Evolutionary conservation across 2,113 vertebrate genomes (phyloP), one percentile per base, ranked within the genome.

Genomic region (Odontesthes bonariensis): DNA sequence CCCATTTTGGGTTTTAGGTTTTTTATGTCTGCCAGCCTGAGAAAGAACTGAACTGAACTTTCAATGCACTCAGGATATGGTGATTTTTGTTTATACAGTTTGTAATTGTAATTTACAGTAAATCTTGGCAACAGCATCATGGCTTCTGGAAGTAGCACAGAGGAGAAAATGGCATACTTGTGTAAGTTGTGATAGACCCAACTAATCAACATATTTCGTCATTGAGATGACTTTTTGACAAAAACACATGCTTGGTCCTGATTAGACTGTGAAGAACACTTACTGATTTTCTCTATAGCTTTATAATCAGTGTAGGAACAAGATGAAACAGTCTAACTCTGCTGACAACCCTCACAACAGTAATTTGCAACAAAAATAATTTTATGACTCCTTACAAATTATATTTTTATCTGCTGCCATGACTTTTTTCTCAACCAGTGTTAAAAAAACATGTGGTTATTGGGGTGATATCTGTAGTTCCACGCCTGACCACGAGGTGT

Each of bases 211-310:
- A 69, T 61, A 72, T 74, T 82, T 79, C 49, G 74, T n/a, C 58
- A 23, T 52, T 54, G 54, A 75, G 66, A 20, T 1, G 17, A 68
- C 62, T 65, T 79, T 65, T 35, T 49, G 77, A 72, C 60, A 75
- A 13, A 83, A 79, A 62, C 40, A 17, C 61, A 64, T 66, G 56
- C 55, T 61, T 44, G 63, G 27, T 73, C 49, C 75, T 87, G 83
- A 88, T 88, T 86, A 82, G 75, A 65, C 79, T 47, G 38, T 71
- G 40, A 68, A 88, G 88, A 73, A 69, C 76, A 73, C 88, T 86
- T 80, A 57, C 42, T 75, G 75, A 75, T 82, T 70, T 75, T 75
- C 69, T 53, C 27, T 70, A 55, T 73, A 78, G 54, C 78, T 69
- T 66, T 58, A 78, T 76, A 89, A 88, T 88, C 85, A 84, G 78